Conservation (phyloP, 2,797 vertebrate genomes). For the Cuculus canorus region DNA sequence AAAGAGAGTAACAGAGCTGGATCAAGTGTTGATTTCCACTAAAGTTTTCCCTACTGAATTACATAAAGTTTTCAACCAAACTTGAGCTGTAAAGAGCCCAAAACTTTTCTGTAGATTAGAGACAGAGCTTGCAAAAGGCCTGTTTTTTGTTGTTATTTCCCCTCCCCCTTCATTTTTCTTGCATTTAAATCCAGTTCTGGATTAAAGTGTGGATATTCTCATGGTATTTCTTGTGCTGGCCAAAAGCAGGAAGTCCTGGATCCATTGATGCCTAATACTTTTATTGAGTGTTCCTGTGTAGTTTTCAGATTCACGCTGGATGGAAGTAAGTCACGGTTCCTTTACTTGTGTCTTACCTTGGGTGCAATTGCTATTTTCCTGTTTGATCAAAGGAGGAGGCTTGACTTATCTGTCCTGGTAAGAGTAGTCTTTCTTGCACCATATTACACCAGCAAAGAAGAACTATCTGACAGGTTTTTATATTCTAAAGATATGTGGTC, state of each 20-base stretch:
- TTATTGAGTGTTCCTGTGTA: background rate
- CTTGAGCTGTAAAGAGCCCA: background rate
- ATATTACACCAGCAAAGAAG: background rate
- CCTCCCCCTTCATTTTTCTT: background rate
- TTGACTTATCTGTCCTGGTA: background rate
- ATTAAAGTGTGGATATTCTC: background rate
- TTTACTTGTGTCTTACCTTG: background rate
- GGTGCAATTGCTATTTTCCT: background rate
- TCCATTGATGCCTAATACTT: background rate
- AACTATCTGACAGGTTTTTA: background rate
- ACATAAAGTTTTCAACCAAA: background rate
- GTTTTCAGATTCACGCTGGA: background rate
- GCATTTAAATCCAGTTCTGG: background rate
- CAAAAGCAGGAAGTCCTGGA: constrained; percentile 1
- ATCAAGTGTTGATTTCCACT: background rate
- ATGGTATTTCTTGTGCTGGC: background rate
- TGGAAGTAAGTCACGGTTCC: background rate
- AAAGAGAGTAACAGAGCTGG: background rate
- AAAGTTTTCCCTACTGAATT: background rate
- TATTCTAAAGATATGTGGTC: background rate
- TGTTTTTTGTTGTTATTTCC: background rate
- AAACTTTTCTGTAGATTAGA: constrained; percentile 5
- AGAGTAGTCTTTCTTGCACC: background rate
- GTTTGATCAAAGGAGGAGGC: background rate
- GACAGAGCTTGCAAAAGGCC: background rate